Evolutionary conservation across 2,797 vertebrate genomes (phyloP).

Genomic region (Gallinago solitaria): DNA sequence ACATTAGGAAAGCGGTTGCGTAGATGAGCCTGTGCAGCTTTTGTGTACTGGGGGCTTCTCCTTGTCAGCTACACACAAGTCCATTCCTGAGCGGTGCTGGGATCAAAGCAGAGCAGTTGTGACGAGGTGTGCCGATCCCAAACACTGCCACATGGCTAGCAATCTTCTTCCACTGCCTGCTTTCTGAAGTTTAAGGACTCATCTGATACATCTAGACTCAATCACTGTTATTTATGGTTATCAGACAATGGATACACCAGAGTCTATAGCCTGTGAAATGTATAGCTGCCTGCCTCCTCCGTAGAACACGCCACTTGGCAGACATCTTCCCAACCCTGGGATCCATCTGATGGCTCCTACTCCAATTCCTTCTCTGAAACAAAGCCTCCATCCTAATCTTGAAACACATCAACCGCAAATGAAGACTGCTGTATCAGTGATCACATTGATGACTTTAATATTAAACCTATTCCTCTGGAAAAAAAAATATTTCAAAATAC

Average conservation of each 20-base stretch:
- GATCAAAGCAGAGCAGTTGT: background rate
- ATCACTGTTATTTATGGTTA: background rate
- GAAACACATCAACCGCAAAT: background rate
- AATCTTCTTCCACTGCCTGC: background rate
- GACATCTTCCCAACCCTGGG: background rate
- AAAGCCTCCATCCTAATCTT: background rate
- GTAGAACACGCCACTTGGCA: background rate
- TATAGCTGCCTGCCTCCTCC: background rate
- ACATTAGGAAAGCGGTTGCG: background rate
- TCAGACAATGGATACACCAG: background rate
- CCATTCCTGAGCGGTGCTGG: background rate
- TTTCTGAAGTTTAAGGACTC: background rate
- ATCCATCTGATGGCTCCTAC: background rate
- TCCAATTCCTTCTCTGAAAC: background rate
- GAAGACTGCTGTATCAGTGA: background rate
- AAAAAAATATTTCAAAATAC: background rate
- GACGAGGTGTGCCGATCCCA: background rate
- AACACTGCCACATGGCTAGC: background rate
- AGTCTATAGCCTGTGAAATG: background rate
- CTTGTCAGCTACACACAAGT: accelerated
- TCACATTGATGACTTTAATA: background rate
- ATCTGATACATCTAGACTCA: background rate
- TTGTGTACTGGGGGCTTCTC: accelerated
- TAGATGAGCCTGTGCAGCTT: background rate
- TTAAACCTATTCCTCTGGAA: background rate